These are phyloP conservation scores for Apistogramma diplotaenia DNA, from an alignment of 2,113 vertebrate species.

Conservation along the genomic window DNA sequence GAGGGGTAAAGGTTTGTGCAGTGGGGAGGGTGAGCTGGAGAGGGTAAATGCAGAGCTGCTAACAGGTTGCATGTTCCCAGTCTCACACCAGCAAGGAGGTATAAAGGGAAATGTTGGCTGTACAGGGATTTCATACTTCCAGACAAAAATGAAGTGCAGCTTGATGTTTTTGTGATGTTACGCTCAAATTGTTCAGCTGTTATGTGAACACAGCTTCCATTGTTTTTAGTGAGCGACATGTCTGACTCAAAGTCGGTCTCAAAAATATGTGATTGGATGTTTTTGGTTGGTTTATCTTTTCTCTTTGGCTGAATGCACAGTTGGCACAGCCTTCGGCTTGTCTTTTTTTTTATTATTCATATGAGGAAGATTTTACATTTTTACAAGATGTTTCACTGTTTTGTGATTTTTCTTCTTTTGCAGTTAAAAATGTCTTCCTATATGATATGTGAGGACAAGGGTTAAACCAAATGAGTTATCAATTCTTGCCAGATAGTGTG, in stretches of 20 bases:
- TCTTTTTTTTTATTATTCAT: not conserved
- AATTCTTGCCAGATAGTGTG: not conserved
- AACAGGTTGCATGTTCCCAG: constrained; percentile 64
- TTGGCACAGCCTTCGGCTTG: not conserved
- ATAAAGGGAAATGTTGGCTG: constrained; percentile 20
- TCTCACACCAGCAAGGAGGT: constrained; percentile 56
- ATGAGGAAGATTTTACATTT: not conserved
- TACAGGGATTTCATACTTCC: constrained; percentile 18
- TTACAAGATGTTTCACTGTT: not conserved
- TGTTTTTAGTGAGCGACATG: not conserved
- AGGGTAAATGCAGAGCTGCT: constrained; percentile 68
- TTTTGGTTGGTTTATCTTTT: not conserved
- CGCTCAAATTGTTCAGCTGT: not conserved
- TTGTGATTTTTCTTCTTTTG: not conserved
- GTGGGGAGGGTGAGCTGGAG: constrained; percentile 13
- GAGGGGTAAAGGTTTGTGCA: constrained; percentile 23
- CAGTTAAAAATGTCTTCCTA: not conserved
- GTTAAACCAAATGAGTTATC: not conserved
- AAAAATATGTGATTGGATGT: not conserved
- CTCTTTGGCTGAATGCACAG: not conserved
- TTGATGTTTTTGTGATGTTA: not conserved
- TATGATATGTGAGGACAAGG: not conserved
- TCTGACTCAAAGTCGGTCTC: not conserved
- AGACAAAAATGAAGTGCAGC: not conserved
- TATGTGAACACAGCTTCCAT: not conserved